Base-by-base conservation (phyloP, 2,797 vertebrate species). In the Dermochelys coriacea region DNA sequence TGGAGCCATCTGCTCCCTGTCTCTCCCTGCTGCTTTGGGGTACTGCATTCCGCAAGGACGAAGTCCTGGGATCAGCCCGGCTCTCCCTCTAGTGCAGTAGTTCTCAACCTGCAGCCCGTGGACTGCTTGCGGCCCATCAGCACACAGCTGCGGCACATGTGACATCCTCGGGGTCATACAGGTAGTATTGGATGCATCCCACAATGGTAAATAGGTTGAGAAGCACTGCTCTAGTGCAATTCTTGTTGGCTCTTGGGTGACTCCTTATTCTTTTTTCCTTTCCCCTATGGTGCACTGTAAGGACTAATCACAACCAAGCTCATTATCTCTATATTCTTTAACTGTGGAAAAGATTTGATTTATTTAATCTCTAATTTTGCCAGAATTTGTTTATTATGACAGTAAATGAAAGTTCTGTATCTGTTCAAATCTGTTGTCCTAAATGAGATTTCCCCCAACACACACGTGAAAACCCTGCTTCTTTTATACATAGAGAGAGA, bases 21-120 rank as follows among this genome's bases (percentile, higher is more conserved):
- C 18, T 16, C 55, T 21, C 0, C 0, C 6, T 68, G 5, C 3
- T 59, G 37, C 27, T 68, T 64, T 80, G 18, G 54, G 80, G 16
- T 2, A 12, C 27, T 12, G 3, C 18, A 45, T 14, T 59, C 9
- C 54, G 25, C 4, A 7, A 8, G 49, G 59, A 49, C 2, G 31
- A 49, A 31, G 12, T 19, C 25, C 15, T 80, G 71, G 27, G 55
- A 57, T 29, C 0, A 0, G 16, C 61, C 88, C 68, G 29, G 11
- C 47, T 84, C 21, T 41, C 21, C 21, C 64, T 71, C n/a, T 23
- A 37, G 18, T 68, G 19, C 54, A 54, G 54, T 23, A 4, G 1
- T 54, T 54, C 8, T 54, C 21, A 25, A 54, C 52, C 52, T 54
- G 52, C 21, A 54, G 52, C 19, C 21, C 8, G 8, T 54, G 52